Evolutionary conservation across 2,113 vertebrate species (phyloP).

Genomic region (Circaetus gallicus): DNA sequence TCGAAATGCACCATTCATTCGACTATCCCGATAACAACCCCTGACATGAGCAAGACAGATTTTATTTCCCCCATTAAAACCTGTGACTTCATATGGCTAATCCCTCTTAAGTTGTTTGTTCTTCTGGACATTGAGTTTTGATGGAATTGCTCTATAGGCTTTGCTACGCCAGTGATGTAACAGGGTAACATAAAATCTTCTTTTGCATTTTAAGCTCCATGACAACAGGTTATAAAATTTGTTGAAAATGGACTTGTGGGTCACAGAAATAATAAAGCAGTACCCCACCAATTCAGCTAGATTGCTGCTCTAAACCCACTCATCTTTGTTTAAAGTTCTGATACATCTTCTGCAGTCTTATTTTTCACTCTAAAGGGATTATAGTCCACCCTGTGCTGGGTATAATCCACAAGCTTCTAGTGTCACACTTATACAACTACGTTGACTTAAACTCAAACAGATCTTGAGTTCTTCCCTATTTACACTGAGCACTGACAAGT

Average conservation of each 20-base stretch:
- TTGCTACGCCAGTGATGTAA: background rate
- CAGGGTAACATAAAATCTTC: background rate
- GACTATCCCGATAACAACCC: background rate
- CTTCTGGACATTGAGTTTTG: background rate
- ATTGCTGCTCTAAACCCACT: background rate
- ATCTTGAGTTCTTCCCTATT: background rate
- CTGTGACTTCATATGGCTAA: background rate
- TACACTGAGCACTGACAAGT: background rate
- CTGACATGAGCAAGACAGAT: background rate
- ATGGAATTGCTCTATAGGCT: background rate
- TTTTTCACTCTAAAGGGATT: background rate
- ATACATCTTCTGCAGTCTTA: background rate
- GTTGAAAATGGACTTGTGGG: background rate
- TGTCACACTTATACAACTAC: background rate
- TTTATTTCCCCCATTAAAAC: background rate
- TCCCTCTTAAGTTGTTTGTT: background rate
- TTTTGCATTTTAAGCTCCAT: background rate
- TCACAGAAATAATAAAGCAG: background rate
- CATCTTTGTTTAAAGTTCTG: background rate
- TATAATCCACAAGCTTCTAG: background rate
- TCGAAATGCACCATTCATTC: background rate
- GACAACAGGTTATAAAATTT: background rate
- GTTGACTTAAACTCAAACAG: background rate
- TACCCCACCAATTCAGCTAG: background rate
- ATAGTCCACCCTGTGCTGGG: background rate